Base-by-base conservation (phyloP, 2,113 vertebrate species). In the Calyptomena viridis region DNA sequence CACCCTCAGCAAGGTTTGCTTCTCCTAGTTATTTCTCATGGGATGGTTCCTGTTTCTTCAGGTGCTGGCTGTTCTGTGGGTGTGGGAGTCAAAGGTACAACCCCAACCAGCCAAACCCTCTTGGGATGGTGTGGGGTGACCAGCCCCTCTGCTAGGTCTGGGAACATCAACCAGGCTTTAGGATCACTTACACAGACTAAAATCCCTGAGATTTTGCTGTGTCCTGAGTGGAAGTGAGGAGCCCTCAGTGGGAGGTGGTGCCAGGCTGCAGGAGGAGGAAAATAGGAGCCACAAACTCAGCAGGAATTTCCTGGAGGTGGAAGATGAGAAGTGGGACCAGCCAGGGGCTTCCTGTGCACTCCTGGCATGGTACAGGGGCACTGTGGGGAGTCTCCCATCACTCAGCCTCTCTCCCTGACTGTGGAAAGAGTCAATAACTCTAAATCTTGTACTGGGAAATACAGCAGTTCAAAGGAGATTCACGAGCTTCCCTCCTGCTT, bases 51-150 rank as follows among this genome's bases (percentile, higher is more conserved):
- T 8, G 37, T 52, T 71, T 52, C 30, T 49, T 47, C 19, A 40
- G 24, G n/a, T 10, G 11, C 24, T 55, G 40, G 31, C 8, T 0
- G 7, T 21, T 73, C 46, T 14, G 1, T 7, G 11, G 9, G 11
- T 46, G n/a, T 0, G 1, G 50, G 44, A 31, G 22, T 72, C 44
- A 25, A 49, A 55, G 31, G 42, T 12, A 16, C 39, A 35, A 27
- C 8, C 21, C 64, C 56, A 37, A 39, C 12, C 19, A 72, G 52
- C 42, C 33, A 20, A 46, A 74, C 31, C 20, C n/a, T 21, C 39
- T 13, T 10, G 35, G 1, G 2, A 8, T 23, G 58, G 42, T 8
- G 28, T 16, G 63, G 60, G 6, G 28, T 37, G 37, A 67, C 8
- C 56, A 24, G 13, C 44, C 37, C 35, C 42, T 37, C 47, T 53